Base-by-base conservation (phyloP, 2,797 vertebrate species). In the Petrocephalus sullivani region DNA sequence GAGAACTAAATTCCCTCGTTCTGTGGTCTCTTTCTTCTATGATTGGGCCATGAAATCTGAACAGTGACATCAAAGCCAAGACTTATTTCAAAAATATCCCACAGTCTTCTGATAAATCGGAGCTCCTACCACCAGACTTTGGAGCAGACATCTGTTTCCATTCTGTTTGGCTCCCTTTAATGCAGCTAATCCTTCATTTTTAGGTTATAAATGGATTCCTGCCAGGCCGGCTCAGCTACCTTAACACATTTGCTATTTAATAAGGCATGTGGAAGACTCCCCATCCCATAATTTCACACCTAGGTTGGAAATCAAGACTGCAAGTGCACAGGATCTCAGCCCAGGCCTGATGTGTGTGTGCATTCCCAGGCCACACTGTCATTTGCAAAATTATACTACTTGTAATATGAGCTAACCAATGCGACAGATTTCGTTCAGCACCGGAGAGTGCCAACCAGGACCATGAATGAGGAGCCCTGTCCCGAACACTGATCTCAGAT, bases 31-130 rank as follows among this genome's bases (percentile, higher is more conserved):
- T 78, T 78, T 46, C 19, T 78, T 78, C 33, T 78, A n/a, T 78
- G 41, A 46, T 46, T 41, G 71, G 41, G 33, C 28, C 41, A 49
- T 78, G 71, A 78, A 78, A 78, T 46, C 14, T 86, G 75, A 89
- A 89, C 92, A 53, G 21, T 54, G 67, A 16, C 46, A 87, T 53
- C 46, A 28, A 75, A 75, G 53, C 46, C 9, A 51, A 37, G 60
- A 16, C 51, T 88, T 75, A 19, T 58, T 82, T 88, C 51, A 56
- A 49, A n/a, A 54, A 84, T 53, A 84, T 84, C 81, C 51, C 46
- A 54, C 46, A 54, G 21, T 54, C n/a, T 23, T 28, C 71, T 78
- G 71, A 78, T 78, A 78, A 78, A 78, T 78, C 71, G 0, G 71
- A 9, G 28, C 37, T 41, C 33, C n/a, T 46, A 46, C 6, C 28